phyloP scores from a whole-genome alignment of 2,888 invertebrate genomes.

The Flabesymbios commensalis region DNA sequence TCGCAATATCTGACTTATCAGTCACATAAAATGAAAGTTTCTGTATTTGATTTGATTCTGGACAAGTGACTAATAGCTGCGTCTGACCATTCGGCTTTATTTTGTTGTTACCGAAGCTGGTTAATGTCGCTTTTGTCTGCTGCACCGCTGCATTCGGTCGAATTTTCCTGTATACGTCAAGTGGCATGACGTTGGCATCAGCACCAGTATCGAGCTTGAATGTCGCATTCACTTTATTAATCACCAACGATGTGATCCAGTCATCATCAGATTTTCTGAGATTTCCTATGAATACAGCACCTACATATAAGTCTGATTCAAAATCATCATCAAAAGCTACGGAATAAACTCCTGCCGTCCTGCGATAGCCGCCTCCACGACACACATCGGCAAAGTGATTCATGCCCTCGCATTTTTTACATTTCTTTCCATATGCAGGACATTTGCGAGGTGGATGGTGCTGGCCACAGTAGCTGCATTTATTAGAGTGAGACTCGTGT shows the following conservation, averaged over 20 bases:
- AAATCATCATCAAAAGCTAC: too few species aligned
- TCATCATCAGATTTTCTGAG: neutral
- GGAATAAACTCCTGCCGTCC: too few species aligned
- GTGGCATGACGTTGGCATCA: neutral
- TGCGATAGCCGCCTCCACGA: neutral
- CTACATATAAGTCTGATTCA: neutral
- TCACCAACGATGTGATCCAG: neutral
- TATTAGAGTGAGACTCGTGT: too few species aligned
- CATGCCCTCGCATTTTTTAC: neutral
- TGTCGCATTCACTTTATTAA: neutral
- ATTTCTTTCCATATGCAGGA: neutral
- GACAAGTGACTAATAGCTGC: too few species aligned
- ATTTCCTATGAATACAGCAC: neutral
- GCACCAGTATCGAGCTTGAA: neutral
- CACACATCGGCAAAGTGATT: neutral
- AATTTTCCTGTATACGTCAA: neutral
- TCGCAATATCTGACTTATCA: neutral
- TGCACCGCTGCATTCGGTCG: neutral
- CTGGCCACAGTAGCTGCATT: too few species aligned
- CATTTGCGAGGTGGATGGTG: too few species aligned
- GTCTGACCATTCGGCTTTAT: too few species aligned
- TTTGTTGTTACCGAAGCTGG: too few species aligned
- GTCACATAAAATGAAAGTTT: neutral
- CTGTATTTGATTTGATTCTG: neutral
- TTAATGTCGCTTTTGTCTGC: neutral